Evolutionary conservation across 2,888 invertebrate genomes (phyloP), one percentile per base, ranked within the genome.

Genomic region (Callosobruchus maculatus): DNA sequence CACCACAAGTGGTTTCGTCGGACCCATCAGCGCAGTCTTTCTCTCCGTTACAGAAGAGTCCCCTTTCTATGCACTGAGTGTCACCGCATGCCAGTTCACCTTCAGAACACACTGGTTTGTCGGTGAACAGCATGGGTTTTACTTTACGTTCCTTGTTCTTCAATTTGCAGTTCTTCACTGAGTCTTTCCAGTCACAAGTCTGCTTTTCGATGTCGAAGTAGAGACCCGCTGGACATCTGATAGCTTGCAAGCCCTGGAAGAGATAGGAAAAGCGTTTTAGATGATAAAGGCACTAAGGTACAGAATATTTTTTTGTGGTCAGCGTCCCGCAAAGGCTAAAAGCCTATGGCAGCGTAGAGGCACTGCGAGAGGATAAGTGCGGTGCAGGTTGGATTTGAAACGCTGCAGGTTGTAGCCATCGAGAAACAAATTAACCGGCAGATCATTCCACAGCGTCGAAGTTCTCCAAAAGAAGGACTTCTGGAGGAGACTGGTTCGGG

Each of bases 191-290:
- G 86, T 97, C 96, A 85, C 97, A 97, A 1, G 97, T 97, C 88
- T 97, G 97, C 87, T 96, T 96, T 86, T 97, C 97, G 84, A 97
- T 96, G 87, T 97, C 97, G 88, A 97, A 97, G 88, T 91, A 96
- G 81, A 97, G 89, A 88, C 97, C 96, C 74, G 97, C 95, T 68
- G 97, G 97, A 86, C 97, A 97, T 87, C 96, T 93, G 84, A 97
- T 95, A 30, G 96, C 96, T 92, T 96, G 96, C 72, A 97, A 92
- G 85, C 96, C 96, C 94, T 95, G 88, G 79, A 87, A 86, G 20
- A 68, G 7, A 68, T 68, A n/a, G n/a, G n/a, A n/a, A n/a, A n/a
- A n/a, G n/a, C n/a, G n/a, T n/a, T n/a, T n/a, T n/a, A n/a, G n/a
- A n/a, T n/a, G n/a, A n/a, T n/a, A n/a, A n/a, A n/a, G n/a, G n/a